A percentile compares a stretch with the other conserved stretches of the same genome.
phyloP scores from a whole-genome alignment of 2,888 invertebrate genomes.

The Mayetiola destructor region DNA sequence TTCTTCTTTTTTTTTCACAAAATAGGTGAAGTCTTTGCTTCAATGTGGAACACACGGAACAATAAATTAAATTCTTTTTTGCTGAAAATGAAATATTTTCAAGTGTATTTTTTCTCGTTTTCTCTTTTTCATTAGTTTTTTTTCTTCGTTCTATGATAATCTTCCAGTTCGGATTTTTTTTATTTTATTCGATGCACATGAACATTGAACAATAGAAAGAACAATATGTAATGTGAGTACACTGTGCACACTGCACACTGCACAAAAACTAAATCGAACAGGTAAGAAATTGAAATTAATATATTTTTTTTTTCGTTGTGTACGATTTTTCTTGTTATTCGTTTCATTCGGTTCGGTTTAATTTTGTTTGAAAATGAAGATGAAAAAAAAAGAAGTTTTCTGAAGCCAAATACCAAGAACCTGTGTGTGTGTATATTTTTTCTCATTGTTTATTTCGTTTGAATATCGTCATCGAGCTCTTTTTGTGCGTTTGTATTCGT shows the following conservation, averaged over 20 bases:
- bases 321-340: no score
- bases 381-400: constrained; percentile 1
- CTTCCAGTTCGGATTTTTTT: no score
- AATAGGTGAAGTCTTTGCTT: background rate
- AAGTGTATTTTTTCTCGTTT: background rate
- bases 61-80: constrained; percentile 5
- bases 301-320: background rate
- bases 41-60: background rate
- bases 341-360: no score
- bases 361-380: background rate
- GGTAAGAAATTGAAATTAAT: constrained; percentile 11
- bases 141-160: no score
- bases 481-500: no score
- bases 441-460: constrained; percentile 11
- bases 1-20: background rate
- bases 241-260: background rate
- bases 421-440: constrained; percentile 2
- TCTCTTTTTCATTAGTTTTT: background rate
- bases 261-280: constrained; percentile 4
- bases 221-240: background rate
- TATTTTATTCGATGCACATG: background rate
- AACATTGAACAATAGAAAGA: background rate
- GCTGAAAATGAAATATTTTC: background rate
- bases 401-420: background rate
- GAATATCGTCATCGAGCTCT: constrained; percentile 7